phyloP scores from a whole-genome alignment of 2,797 vertebrate species.

The Centroberyx gerrardi region DNA sequence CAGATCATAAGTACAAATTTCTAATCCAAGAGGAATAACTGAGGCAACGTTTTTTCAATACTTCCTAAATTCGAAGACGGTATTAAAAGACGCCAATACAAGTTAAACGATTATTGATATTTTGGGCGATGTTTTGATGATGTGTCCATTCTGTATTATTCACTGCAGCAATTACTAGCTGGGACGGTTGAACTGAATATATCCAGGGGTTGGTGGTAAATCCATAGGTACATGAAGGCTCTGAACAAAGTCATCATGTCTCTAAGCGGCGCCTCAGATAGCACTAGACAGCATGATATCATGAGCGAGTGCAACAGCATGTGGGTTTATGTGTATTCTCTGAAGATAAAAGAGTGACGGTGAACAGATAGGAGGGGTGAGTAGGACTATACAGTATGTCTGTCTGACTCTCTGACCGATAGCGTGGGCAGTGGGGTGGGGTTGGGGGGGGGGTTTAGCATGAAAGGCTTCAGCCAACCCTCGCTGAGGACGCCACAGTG shows the following conservation, averaged over 20 bases:
- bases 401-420: conserved; percentile 50
- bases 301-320: conserved; percentile 32
- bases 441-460: conserved; percentile 23
- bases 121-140: no score
- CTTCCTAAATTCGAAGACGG: no score
- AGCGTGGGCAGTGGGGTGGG: neutral
- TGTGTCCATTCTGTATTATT: no score
- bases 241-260: conserved; percentile 16
- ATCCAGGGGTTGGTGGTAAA: neutral
- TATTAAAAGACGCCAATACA: no score
- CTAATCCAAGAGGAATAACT: no score
- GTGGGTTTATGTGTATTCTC: conserved; percentile 43
- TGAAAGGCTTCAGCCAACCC: conserved; percentile 64
- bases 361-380: conserved; percentile 31
- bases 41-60: no score
- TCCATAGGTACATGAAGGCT: neutral
- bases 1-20: no score
- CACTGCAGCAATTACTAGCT: no score
- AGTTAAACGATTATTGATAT: no score
- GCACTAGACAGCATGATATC: conserved; percentile 29
- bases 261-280: conserved; percentile 17
- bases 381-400: neutral
- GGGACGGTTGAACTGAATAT: no score
- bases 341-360: conserved; percentile 30
- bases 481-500: conserved; percentile 21